Evolutionary conservation across 35 echinoderm and acorn worm genomes (phyloP).

Genomic region (Apostichopus parvimensis): DNA sequence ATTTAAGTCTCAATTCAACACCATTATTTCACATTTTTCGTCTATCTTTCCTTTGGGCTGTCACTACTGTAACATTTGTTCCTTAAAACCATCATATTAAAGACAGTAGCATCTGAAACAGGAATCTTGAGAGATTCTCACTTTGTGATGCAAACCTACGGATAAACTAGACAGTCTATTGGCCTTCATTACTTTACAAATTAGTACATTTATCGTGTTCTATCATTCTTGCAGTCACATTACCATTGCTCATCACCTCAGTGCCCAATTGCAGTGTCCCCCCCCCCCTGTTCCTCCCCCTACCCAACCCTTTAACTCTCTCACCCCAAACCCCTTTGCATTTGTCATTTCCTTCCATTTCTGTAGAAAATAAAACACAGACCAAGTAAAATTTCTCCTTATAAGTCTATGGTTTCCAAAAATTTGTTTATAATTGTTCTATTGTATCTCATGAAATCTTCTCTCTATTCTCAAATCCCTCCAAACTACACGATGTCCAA

Average conservation of each 20-base stretch:
- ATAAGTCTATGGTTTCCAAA: no score
- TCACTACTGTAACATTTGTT: background rate
- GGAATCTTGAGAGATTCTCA: no score
- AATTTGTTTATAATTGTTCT: no score
- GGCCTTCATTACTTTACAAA: background rate
- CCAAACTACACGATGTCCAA: no score
- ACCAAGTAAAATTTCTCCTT: no score
- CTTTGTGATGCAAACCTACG: background rate
- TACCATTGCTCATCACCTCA: background rate
- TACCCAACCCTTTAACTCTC: background rate
- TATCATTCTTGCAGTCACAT: background rate
- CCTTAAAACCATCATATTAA: background rate
- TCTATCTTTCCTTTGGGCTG: background rate
- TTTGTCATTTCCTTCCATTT: no score
- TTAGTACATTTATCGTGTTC: background rate
- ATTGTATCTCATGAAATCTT: no score
- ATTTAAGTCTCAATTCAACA: background rate
- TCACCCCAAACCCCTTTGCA: background rate
- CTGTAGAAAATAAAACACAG: no score
- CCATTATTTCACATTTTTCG: background rate
- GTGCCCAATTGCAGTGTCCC: background rate
- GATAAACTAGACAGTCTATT: background rate
- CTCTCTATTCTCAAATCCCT: no score
- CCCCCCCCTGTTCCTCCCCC: background rate
- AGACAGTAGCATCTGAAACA: background rate